phyloP scores from a whole-genome alignment of 2,113 vertebrate species.

The Barnardius zonarius region DNA sequence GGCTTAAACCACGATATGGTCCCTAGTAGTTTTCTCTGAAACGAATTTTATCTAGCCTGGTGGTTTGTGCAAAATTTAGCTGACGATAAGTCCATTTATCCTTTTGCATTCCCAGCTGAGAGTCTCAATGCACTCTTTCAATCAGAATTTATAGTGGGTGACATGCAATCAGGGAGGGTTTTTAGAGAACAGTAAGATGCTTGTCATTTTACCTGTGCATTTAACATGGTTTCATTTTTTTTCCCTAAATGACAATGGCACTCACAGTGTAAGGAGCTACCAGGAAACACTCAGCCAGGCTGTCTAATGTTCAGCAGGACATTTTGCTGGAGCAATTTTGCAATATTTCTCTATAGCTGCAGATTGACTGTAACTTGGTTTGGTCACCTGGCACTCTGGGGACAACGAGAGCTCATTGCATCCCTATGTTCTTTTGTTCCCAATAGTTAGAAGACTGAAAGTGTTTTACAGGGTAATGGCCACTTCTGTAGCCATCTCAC shows the following conservation, averaged over 20 bases:
- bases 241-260: neutral
- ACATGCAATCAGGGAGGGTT: slow-evolving; percentile 42
- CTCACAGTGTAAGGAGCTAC: neutral
- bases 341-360: neutral
- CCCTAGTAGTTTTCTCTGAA: neutral
- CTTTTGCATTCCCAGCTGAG: slow-evolving; percentile 18
- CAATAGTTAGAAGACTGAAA: neutral
- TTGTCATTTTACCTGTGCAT: neutral
- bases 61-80: slow-evolving; percentile 16
- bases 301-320: neutral
- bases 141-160: slow-evolving; percentile 45
- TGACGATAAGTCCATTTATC: slow-evolving; percentile 24
- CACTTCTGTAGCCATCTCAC: neutral
- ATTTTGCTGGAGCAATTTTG: slow-evolving; percentile 1
- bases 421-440: neutral
- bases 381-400: neutral
- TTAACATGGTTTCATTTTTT: neutral
- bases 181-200: slow-evolving; percentile 28
- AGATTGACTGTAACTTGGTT: neutral
- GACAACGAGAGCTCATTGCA: neutral
- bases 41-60: neutral
- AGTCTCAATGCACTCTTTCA: slow-evolving; percentile 18
- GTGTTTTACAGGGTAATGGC: neutral
- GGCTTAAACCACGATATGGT: neutral
- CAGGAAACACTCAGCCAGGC: neutral